phyloP scores from a whole-genome alignment of 2,113 vertebrate species.

The Pseudonaja textilis region DNA sequence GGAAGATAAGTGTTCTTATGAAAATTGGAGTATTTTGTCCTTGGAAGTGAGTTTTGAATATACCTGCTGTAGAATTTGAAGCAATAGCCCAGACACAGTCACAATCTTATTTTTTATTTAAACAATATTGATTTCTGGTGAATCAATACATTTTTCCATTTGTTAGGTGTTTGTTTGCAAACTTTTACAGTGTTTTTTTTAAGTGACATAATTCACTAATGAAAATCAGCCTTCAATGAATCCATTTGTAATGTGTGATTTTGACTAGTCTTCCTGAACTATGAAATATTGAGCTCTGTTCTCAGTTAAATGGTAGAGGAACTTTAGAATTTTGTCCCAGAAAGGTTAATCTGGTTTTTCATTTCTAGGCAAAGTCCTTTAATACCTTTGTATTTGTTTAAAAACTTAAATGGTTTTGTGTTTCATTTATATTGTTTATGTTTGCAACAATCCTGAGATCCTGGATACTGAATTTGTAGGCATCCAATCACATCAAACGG shows the following conservation, averaged over 20 bases:
- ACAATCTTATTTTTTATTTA: background rate
- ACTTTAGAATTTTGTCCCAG: background rate
- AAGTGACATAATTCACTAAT: background rate
- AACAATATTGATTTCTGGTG: background rate
- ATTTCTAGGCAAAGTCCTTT: background rate
- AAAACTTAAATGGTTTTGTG: background rate
- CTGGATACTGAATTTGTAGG: background rate
- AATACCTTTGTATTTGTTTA: background rate
- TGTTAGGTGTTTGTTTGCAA: background rate
- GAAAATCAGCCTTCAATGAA: background rate
- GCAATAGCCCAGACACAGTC: background rate
- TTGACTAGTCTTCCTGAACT: background rate
- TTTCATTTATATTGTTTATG: background rate
- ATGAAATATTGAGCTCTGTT: background rate
- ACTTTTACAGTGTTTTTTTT: background rate
- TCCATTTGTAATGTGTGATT: background rate
- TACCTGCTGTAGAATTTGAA: background rate
- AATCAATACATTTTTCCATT: background rate
- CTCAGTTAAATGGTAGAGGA: background rate
- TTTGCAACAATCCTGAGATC: background rate
- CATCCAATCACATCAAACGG: background rate
- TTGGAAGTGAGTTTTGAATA: background rate
- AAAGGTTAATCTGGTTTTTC: background rate
- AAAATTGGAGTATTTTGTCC: background rate
- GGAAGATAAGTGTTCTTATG: background rate